Base-by-base conservation (phyloP, 2,113 vertebrate species). In the Tetrax tetrax region DNA sequence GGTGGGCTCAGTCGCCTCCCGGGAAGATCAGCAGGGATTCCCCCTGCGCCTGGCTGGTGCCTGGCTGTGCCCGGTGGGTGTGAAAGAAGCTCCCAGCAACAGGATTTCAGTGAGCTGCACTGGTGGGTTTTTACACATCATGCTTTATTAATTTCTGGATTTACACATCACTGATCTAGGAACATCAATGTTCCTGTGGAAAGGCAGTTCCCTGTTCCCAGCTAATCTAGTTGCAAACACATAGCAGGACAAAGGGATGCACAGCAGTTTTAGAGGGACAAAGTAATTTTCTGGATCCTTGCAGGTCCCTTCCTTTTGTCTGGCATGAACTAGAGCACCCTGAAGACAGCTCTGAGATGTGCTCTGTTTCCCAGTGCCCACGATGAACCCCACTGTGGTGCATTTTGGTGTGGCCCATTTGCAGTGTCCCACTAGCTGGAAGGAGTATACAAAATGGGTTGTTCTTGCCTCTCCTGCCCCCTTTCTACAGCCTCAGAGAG, bases 151-250 rank as follows among this genome's bases (percentile, higher is more conserved):
- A 31, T 31, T 75, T 54, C 37, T 9, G 9, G 37, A 60, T 74
- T 54, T 78, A 5, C 0, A 0, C 11, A 4, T 37, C 33, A 23
- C 23, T 66, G 20, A 14, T n/a, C 37, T 43, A 25, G 29, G 27
- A 87, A 59, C 25, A 25, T 25, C 41, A 6, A 7, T 7, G 45
- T 48, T 5, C 17, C 29, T 51, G 11, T 14, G 53, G 19, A 79
- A 87, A 68, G 45, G 25, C 14, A 78, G 50, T 27, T 79, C n/a
- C 23, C 24, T n/a, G 8, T 16, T 68, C 38, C 54, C 41, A 57
- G 22, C 28, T 74, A 43, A 35, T 37, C 50, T 37, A 33, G 2
- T 8, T 68, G 54, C 37, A 45, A 5, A 24, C 1, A 5, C 37
- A 23, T 2, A 57, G 27, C 10, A 72, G 61, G 60, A 64, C 21